phyloP scores from a whole-genome alignment of 2,888 invertebrate genomes.

The Scaptomyza parva region DNA sequence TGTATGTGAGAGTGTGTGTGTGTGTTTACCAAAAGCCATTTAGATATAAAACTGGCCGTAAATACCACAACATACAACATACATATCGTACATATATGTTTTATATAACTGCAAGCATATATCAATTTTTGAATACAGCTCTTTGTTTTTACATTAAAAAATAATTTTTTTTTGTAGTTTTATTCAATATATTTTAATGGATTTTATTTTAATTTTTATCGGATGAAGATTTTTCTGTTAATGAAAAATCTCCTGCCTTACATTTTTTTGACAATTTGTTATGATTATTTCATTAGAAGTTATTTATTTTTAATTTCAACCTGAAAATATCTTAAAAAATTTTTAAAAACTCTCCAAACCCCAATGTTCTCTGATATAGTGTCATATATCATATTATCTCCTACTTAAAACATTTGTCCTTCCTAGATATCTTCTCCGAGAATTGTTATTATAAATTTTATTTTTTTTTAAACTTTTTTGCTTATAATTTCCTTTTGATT shows the following conservation, averaged over 20 bases:
- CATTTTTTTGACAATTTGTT: no score
- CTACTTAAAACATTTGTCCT: no score
- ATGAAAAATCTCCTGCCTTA: no score
- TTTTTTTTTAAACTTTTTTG: constrained; percentile 11
- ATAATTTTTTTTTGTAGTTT: constrained; percentile 3
- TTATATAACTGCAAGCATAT: constrained; percentile 33
- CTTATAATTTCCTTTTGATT: constrained; percentile 21
- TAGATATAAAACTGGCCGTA: constrained; percentile 26
- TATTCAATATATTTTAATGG: not conserved
- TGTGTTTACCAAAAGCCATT: constrained; percentile 31
- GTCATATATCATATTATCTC: not conserved
- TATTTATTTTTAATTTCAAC: no score
- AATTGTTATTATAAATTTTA: constrained; percentile 1
- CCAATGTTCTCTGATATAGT: not conserved
- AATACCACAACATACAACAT: constrained; percentile 20
- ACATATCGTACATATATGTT: constrained; percentile 12
- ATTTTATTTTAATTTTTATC: not conserved
- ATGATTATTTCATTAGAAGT: no score
- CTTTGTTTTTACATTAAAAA: not conserved
- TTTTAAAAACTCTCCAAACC: no score
- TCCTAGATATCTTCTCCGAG: not conserved
- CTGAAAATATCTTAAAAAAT: no score
- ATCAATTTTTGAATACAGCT: constrained; percentile 53
- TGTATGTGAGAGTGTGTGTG: constrained; percentile 12
- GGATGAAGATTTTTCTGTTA: not conserved